Conservation (phyloP, 1,140 invertebrate genomes). For the Panulirus ornatus region DNA sequence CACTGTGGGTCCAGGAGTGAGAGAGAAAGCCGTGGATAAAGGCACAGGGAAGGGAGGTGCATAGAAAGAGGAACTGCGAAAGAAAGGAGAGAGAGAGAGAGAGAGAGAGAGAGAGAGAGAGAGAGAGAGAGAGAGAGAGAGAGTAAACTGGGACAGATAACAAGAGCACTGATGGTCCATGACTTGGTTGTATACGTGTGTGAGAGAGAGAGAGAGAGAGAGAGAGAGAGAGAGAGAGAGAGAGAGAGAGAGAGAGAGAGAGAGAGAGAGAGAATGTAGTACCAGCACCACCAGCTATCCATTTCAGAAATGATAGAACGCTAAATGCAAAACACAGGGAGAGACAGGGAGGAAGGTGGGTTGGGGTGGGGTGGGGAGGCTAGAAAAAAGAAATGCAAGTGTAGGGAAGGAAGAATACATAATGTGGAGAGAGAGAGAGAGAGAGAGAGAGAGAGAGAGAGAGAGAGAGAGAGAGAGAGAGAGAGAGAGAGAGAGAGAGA, state of each 20-base stretch:
- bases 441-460: constrained; percentile 18
- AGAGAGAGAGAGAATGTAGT: constrained; percentile 44
- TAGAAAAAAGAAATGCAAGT: background rate
- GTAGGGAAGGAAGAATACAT: background rate
- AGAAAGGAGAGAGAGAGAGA: constrained; percentile 22
- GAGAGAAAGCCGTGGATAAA: constrained; percentile 10
- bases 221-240: constrained; percentile 9
- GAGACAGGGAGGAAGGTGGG: background rate
- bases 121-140: background rate
- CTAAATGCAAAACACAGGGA: background rate
- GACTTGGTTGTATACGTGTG: too few species aligned
- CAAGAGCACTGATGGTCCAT: background rate
- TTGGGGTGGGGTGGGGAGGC: background rate
- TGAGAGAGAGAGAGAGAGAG: constrained; percentile 18
- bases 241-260: constrained; percentile 38
- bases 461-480: constrained; percentile 28
- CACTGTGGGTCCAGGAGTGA: background rate
- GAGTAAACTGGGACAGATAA: background rate
- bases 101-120: constrained; percentile 14
- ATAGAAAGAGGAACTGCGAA: constrained; percentile 31
- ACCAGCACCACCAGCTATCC: too few species aligned
- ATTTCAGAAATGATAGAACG: constrained; percentile 22
- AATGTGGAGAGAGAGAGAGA: constrained; percentile 29
- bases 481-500: constrained; percentile 39
- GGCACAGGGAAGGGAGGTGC: background rate